Evolutionary conservation across 2,888 invertebrate genomes (phyloP).

Genomic region (Exocentrus adspersus): DNA sequence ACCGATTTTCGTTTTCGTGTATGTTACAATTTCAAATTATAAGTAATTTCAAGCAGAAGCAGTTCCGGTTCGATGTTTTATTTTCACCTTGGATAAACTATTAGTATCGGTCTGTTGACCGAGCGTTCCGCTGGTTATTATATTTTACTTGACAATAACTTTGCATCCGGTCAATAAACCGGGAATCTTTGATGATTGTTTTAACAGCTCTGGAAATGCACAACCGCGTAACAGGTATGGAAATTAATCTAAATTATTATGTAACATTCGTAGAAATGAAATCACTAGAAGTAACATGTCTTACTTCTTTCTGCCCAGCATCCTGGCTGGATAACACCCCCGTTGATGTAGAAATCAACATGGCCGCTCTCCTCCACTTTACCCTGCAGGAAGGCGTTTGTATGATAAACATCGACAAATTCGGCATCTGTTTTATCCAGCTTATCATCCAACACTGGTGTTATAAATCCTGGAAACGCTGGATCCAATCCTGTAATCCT

Average conservation of each 20-base stretch:
- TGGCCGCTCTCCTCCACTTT: constrained; percentile 74
- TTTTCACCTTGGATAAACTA: not conserved
- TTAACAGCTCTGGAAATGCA: too few relatives aligned
- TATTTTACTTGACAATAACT: not conserved
- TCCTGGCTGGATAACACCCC: constrained; percentile 75
- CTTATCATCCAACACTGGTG: constrained; percentile 66
- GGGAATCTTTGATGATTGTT: too few relatives aligned
- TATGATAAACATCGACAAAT: constrained; percentile 78
- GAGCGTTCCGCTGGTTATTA: not conserved
- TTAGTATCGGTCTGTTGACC: not conserved
- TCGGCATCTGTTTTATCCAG: constrained; percentile 72
- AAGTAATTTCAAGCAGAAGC: too few relatives aligned
- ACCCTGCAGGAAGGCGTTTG: constrained; percentile 76
- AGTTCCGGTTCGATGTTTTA: too few relatives aligned
- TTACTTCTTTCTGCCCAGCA: constrained; percentile 67
- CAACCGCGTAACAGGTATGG: too few relatives aligned
- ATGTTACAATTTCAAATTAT: too few relatives aligned
- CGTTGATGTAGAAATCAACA: constrained; percentile 78
- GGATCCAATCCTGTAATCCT: constrained; percentile 76
- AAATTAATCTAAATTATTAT: too few relatives aligned
- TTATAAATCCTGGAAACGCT: constrained; percentile 74
- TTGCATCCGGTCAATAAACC: not conserved
- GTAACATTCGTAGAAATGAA: too few relatives aligned
- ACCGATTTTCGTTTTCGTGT: too few relatives aligned
- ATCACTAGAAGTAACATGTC: constrained; percentile 9